Evolutionary conservation across 1,140 invertebrate genomes (phyloP), one percentile per base, ranked within the genome.

Genomic region (Drosophila ercepeae): DNA sequence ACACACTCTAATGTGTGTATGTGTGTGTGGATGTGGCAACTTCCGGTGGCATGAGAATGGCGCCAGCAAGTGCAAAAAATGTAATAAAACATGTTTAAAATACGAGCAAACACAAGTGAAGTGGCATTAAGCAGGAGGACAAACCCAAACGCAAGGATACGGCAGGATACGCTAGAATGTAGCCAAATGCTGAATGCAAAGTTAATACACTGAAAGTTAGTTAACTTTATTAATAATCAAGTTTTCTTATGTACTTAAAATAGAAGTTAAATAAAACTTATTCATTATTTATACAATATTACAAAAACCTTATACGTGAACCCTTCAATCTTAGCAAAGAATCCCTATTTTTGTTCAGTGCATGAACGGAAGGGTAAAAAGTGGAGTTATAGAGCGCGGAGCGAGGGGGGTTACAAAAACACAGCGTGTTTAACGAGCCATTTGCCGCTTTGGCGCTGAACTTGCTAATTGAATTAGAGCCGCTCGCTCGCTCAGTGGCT

Each of bases 401-500:
- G 11, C 6, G 42, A 18, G 13, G 21, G 7, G 23, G 29, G 44
- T n/a, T 46, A 53, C 49, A 73, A 78, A 83, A 70, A 78, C 76
- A 86, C 70, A 88, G 81, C 82, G 81, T 86, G 81, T 86, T 86
- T 86, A 86, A 86, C 82, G 81, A 86, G 81, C 82, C 81, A 86
- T 86, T 86, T 86, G 82, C 81, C 57, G 76, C 82, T 86, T 88
- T 86, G 82, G 81, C 82, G 77, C 73, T 86, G 82, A 86, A 86
- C 76, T 86, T 86, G 82, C 82, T 84, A 84, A 84, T 84, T 84
- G 82, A 84, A 84, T 84, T 84, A 84, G 76, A 81, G 72, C 48
- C 72, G 68, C 60, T 55, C 70, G 39, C 81, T 64, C 63, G 60
- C 48, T 67, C 60, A 36, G 25, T 67, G 59, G 46, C 39, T 64